A percentile compares a stretch with the other conserved stretches of the same genome.
These are phyloP conservation scores for Vanessa cardui DNA, from an alignment of 2,888 invertebrate species.

Conservation along the genomic window DNA sequence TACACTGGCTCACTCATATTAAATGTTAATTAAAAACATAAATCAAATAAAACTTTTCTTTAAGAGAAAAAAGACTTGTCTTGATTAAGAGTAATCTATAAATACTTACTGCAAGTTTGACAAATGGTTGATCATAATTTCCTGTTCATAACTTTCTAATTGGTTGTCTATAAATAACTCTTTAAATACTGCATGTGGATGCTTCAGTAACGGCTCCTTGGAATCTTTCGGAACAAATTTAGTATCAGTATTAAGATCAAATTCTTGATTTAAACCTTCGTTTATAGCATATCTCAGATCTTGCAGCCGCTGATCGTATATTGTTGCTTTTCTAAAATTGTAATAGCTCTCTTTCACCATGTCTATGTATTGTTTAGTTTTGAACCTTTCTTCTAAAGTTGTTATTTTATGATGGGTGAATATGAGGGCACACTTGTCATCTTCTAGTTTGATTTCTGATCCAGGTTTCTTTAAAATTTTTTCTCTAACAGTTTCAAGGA, in stretches of 20 bases:
- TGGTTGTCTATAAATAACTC: conserved; percentile 72
- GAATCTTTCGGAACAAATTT: conserved; percentile 42
- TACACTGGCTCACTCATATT: no score
- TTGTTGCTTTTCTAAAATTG: conserved; percentile 74
- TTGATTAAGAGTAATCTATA: not conserved
- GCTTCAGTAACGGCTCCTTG: conserved; percentile 52
- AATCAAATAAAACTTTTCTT: no score
- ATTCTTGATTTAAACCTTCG: conserved; percentile 74
- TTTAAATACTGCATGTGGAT: conserved; percentile 75
- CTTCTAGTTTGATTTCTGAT: conserved; percentile 57
- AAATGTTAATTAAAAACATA: no score
- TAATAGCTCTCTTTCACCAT: conserved; percentile 77
- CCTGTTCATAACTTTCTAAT: conserved; percentile 71
- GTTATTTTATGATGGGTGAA: conserved; percentile 66
- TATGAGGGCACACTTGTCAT: conserved; percentile 74
- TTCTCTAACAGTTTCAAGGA: conserved; percentile 70
- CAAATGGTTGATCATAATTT: conserved; percentile 70
- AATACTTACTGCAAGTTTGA: conserved; percentile 72
- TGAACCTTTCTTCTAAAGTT: conserved; percentile 61
- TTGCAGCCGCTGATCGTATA: conserved; percentile 74
- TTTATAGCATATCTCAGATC: conserved; percentile 76
- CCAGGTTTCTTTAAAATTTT: conserved; percentile 63
- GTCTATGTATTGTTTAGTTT: conserved; percentile 65
- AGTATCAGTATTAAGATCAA: conserved; percentile 50
- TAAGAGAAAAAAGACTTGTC: not conserved